Conservation (phyloP, 2,797 vertebrate species). For the Champsocephalus gunnari region DNA sequence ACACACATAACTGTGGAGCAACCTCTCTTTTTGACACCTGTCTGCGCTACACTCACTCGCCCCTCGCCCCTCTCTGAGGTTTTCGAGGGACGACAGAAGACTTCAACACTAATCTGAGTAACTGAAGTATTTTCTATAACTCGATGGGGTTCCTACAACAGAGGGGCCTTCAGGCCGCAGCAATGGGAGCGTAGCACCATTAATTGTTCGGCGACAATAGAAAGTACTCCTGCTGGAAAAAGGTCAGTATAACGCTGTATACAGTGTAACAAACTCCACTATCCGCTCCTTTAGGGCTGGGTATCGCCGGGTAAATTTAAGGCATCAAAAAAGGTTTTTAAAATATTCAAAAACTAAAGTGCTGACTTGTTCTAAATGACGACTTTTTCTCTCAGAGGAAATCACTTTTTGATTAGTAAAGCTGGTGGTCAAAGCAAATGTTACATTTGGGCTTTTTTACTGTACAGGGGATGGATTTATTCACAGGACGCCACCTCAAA, state of each 20-base stretch:
- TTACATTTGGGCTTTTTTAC: not conserved
- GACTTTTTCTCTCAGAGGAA: conserved; percentile 17
- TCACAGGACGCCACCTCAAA: not conserved
- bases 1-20: conserved; percentile 19
- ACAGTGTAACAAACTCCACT: conserved; percentile 29
- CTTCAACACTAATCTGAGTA: conserved; percentile 89
- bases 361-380: conserved; percentile 42
- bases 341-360: conserved; percentile 64
- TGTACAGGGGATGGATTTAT: not conserved
- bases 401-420: not conserved
- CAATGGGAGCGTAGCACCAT: conserved; percentile 79
- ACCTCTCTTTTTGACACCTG: conserved; percentile 54
- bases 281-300: conserved; percentile 63
- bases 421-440: not conserved
- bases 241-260: conserved; percentile 14
- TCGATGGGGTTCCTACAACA: conserved; percentile 90
- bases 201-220: conserved; percentile 48
- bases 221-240: conserved; percentile 28
- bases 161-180: conserved; percentile 87
- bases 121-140: conserved; percentile 90
- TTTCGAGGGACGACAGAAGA: conserved; percentile 94
- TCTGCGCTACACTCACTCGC: conserved; percentile 83
- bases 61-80: conserved; percentile 91
- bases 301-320: conserved; percentile 67
- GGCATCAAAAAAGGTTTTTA: conserved; percentile 70